A percentile compares a stretch with the other conserved stretches of the same genome.
phyloP scores from a whole-genome alignment of 2,113 vertebrate species.

The Bubo blakistoni region DNA sequence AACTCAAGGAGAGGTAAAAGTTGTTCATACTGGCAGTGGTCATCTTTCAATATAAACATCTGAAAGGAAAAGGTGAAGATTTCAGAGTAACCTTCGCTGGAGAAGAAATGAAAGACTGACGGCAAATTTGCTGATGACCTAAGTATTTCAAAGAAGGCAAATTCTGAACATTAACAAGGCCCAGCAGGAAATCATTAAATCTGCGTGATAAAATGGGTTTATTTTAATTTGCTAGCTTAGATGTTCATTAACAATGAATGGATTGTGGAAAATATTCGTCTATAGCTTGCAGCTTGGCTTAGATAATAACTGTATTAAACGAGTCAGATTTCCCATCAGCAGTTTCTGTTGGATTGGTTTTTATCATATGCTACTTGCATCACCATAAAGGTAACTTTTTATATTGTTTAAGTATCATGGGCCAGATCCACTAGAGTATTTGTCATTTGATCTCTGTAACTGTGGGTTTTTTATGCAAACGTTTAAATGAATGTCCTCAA shows the following conservation, averaged over 20 bases:
- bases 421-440: not conserved
- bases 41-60: not conserved
- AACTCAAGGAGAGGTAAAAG: not conserved
- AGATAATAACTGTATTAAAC: not conserved
- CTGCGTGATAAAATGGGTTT: conserved; percentile 4
- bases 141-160: not conserved
- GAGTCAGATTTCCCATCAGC: not conserved
- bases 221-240: conserved; percentile 9
- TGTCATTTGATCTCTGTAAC: not conserved
- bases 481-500: not conserved
- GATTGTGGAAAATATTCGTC: not conserved
- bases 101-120: not conserved
- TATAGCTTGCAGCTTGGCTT: not conserved
- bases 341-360: not conserved
- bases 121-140: not conserved
- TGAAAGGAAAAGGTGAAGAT: not conserved
- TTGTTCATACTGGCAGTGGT: not conserved
- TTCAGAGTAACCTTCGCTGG: not conserved
- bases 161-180: not conserved
- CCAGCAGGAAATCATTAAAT: conserved; percentile 34
- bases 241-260: not conserved
- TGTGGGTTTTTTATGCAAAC: not conserved
- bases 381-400: not conserved
- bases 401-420: not conserved
- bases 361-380: not conserved